A percentile compares a stretch with the other conserved stretches of the same genome.
These are phyloP conservation scores for Platalea minor DNA, from an alignment of 2,797 vertebrate genomes.

Conservation along the genomic window DNA sequence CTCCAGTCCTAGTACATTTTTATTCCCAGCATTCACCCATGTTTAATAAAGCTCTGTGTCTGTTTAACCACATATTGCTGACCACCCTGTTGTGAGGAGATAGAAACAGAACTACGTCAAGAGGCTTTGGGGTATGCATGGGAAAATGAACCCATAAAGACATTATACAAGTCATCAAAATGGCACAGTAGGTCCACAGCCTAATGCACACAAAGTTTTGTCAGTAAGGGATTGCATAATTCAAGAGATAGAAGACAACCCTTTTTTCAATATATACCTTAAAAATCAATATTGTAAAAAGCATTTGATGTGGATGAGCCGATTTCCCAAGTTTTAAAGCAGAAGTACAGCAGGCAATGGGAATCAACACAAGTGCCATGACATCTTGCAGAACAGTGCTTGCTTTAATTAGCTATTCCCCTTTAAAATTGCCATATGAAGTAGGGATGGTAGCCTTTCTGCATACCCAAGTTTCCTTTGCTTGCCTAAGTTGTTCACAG, in stretches of 20 bases:
- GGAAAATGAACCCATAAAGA: not conserved
- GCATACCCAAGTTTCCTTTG: not conserved
- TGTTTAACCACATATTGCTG: not conserved
- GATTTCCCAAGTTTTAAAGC: not conserved
- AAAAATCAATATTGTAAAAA: not conserved
- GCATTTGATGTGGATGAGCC: not conserved
- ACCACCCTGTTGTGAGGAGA: not conserved
- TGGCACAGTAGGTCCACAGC: not conserved
- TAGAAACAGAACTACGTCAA: not conserved
- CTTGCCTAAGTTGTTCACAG: not conserved
- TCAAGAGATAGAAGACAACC: not conserved
- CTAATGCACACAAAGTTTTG: not conserved
- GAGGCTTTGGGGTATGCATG: accelerated
- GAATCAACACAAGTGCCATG: not conserved
- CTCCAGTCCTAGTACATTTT: not conserved
- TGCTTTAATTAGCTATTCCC: not conserved
- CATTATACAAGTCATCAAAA: not conserved
- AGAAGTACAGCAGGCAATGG: not conserved
- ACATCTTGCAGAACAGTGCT: not conserved
- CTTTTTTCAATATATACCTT: not conserved
- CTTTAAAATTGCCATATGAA: not conserved
- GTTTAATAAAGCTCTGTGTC: not conserved
- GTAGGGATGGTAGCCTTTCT: not conserved
- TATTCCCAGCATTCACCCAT: not conserved
- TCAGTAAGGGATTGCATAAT: not conserved